Base-by-base conservation (phyloP, 2,797 vertebrate genomes). In the Cephalopachus bancanus region DNA sequence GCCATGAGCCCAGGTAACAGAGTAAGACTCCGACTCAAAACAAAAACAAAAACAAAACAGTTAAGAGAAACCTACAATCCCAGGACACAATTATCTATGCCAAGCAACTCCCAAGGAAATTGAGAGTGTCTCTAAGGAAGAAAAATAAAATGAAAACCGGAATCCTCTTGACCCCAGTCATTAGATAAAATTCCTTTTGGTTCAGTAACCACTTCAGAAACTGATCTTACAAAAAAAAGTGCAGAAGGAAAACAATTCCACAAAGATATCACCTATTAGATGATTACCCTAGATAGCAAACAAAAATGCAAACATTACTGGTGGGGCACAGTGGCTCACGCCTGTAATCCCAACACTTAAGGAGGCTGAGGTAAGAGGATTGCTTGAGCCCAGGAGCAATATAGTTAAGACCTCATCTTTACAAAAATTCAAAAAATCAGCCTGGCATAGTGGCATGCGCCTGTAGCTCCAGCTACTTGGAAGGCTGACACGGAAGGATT, bases 101-200 rank as follows among this genome's bases (percentile, higher is more conserved):
- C 19, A 80, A 89, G 57, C 28, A 95, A 93, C 20, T 30, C 24
- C 10, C 85, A 60, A 60, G 72, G 4, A 93, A 81, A 94, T 5
- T 28, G 26, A 28, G 19, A 84, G 1, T 71, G 62, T 24, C 12
- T 60, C 55, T 75, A 95, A 88, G 16, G 57, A 60, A 91, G 53
- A 20, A 83, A 93, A 95, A 80, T 24, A 72, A 90, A 11, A 93
- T 86, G 59, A 74, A 51, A 55, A 85, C 14, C 10, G 10, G 49
- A 94, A 84, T 71, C 30, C 49, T 76, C 95, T 74, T 93, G 62
- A 60, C 83, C 14, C 12, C 57, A 96, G 60, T 75, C 83, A 65
- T 89, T 89, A 75, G 51, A 88, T 84, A 84, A 96, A 94, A 85
- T 37, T 91, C 83, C 28, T 90, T 89, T 59, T 84, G 37, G 67